These are phyloP conservation scores for Elanoides forficatus DNA, from an alignment of 2,113 vertebrate genomes.

Conservation along the genomic window DNA sequence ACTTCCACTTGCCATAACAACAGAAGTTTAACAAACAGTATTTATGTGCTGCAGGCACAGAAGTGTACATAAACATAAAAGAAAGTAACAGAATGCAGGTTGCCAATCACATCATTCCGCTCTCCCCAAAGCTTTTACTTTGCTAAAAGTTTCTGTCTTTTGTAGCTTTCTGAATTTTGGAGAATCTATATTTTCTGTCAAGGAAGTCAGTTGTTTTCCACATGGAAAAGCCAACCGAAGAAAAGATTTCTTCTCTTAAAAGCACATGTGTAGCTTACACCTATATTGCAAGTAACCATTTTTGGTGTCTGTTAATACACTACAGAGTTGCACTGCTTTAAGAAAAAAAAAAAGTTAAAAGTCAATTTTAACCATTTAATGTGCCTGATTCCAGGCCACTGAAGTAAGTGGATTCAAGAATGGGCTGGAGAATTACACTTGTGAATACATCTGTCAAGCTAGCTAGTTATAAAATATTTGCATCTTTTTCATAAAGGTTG, in stretches of 20 bases:
- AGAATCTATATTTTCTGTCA: slow-evolving; percentile 11
- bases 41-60: slow-evolving; percentile 47
- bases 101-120: slow-evolving; percentile 48
- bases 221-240: not conserved
- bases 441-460: not conserved
- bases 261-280: not conserved
- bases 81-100: slow-evolving; percentile 55
- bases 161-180: not conserved
- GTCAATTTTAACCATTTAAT: not conserved
- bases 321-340: not conserved
- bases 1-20: slow-evolving; percentile 61
- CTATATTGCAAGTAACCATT: not conserved
- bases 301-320: not conserved
- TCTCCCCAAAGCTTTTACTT: slow-evolving; percentile 42
- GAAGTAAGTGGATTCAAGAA: not conserved
- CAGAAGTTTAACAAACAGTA: slow-evolving; percentile 57
- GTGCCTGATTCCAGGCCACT: not conserved
- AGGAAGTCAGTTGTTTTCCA: not conserved
- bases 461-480: not conserved
- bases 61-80: slow-evolving; percentile 49
- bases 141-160: slow-evolving; percentile 34
- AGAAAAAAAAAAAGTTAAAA: not conserved
- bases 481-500: not conserved
- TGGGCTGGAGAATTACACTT: not conserved
- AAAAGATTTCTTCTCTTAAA: not conserved